These are phyloP conservation scores for Ditylenchus weischeri DNA, from an alignment of 2,888 invertebrate genomes.

Conservation along the genomic window DNA sequence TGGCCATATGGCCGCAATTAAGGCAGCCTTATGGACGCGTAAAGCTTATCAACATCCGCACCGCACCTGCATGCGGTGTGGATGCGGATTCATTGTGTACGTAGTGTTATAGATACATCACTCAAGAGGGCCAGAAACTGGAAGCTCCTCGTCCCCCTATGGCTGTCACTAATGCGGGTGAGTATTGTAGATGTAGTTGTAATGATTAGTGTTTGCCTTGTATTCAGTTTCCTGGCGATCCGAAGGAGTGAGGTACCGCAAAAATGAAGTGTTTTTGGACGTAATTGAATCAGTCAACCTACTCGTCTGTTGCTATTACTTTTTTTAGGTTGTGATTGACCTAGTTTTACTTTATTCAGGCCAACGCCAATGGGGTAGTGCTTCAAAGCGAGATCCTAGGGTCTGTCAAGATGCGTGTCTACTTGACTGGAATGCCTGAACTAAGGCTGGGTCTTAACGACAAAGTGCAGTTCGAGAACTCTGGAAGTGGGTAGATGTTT, in stretches of 20 bases:
- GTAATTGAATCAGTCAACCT: slow-evolving; percentile 97
- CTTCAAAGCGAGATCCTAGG: slow-evolving; percentile 95
- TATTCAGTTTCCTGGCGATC: slow-evolving; percentile 65
- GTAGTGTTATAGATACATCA: slow-evolving; percentile 71
- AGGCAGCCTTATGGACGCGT: no score
- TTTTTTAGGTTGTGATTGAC: neutral
- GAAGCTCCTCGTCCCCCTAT: slow-evolving; percentile 93
- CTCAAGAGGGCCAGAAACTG: slow-evolving; percentile 94
- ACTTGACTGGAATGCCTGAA: slow-evolving; percentile 96
- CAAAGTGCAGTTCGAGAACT: slow-evolving; percentile 92
- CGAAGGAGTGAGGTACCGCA: slow-evolving; percentile 95
- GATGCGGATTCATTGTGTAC: no score
- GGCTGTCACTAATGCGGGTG: slow-evolving; percentile 94
- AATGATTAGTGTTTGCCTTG: neutral
- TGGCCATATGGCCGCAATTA: no score
- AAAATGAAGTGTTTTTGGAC: slow-evolving; percentile 97
- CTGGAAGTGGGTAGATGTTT: slow-evolving; percentile 68
- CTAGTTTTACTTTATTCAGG: slow-evolving; percentile 60
- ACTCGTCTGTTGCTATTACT: slow-evolving; percentile 63
- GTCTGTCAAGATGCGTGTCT: slow-evolving; percentile 96
- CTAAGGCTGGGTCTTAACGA: slow-evolving; percentile 91
- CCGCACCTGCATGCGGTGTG: no score
- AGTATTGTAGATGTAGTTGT: neutral
- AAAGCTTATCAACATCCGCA: no score
- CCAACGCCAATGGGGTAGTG: slow-evolving; percentile 93